These are phyloP conservation scores for Balearica regulorum DNA, from an alignment of 2,797 vertebrate genomes.

Conservation along the genomic window DNA sequence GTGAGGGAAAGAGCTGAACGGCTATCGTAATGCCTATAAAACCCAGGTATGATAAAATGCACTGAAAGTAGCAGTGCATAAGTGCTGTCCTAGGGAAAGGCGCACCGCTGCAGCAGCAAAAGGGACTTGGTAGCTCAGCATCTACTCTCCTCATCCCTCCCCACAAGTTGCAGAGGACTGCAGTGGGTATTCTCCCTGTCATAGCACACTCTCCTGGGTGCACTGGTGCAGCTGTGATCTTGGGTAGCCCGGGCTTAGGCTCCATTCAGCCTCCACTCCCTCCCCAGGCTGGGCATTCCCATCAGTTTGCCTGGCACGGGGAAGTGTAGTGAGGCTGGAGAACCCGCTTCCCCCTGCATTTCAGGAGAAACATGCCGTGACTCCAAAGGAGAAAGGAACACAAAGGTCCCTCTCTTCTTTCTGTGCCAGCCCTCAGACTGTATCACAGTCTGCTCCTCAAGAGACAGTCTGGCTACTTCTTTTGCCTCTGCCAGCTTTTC, in stretches of 20 bases:
- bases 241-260: not conserved
- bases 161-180: not conserved
- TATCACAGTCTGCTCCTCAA: not conserved
- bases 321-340: not conserved
- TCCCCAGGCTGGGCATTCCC: not conserved
- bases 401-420: not conserved
- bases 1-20: not conserved
- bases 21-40: not conserved
- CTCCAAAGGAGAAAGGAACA: not conserved
- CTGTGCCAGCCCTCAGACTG: not conserved
- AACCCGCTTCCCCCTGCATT: not conserved
- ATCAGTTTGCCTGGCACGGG: not conserved
- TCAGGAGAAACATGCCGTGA: not conserved
- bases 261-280: not conserved
- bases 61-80: not conserved
- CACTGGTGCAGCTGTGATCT: not conserved
- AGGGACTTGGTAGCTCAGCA: not conserved
- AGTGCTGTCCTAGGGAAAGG: not conserved
- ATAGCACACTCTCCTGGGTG: not conserved
- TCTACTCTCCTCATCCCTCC: not conserved
- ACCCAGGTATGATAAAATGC: not conserved
- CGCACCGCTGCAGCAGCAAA: not conserved
- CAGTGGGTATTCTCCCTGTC: not conserved
- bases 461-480: not conserved
- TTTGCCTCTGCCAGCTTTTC: conserved; percentile 12